These are phyloP conservation scores for Corbicula japonica DNA, from an alignment of 2,888 invertebrate species.

Conservation along the genomic window DNA sequence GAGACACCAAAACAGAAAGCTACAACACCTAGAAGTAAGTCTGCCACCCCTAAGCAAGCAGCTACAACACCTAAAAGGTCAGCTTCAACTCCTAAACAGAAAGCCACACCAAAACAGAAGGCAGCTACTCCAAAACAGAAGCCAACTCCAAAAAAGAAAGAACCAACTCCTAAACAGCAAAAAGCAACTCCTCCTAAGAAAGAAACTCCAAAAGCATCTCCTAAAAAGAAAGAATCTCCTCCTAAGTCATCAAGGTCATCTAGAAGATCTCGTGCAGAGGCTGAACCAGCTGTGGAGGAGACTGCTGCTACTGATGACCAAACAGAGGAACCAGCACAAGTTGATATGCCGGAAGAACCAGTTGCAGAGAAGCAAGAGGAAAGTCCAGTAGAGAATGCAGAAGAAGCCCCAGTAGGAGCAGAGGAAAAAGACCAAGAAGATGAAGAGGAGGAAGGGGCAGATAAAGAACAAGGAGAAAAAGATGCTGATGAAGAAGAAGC, in stretches of 20 bases:
- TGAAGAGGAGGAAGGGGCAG: conserved; percentile 14
- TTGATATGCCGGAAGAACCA: conserved; percentile 6
- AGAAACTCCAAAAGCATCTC: conserved; percentile 35
- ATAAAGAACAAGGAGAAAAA: conserved; percentile 29
- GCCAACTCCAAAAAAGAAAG: conserved; percentile 28
- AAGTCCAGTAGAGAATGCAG: conserved; percentile 20
- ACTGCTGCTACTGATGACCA: conserved; percentile 19
- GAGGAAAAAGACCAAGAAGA: conserved; percentile 6
- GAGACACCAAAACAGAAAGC: conserved; percentile 52
- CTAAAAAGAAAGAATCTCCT: conserved; percentile 34
- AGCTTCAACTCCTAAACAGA: conserved; percentile 49
- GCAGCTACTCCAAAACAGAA: conserved; percentile 44
- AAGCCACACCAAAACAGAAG: conserved; percentile 52
- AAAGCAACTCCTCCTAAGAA: conserved; percentile 36
- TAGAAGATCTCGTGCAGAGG: conserved; percentile 36
- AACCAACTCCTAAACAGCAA: conserved; percentile 43
- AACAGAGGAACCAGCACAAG: conserved; percentile 30
- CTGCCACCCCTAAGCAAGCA: conserved; percentile 29
- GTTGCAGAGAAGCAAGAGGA: conserved; percentile 13
- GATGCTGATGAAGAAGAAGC: conserved; percentile 6
- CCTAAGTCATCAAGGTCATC: conserved; percentile 34
- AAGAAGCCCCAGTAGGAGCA: conserved; percentile 11
- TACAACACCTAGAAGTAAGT: conserved; percentile 50
- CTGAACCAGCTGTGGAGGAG: conserved; percentile 3
- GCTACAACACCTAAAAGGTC: conserved; percentile 34